Conservation (phyloP, 2,888 invertebrate genomes). For the Steinernema scapterisci region DNA sequence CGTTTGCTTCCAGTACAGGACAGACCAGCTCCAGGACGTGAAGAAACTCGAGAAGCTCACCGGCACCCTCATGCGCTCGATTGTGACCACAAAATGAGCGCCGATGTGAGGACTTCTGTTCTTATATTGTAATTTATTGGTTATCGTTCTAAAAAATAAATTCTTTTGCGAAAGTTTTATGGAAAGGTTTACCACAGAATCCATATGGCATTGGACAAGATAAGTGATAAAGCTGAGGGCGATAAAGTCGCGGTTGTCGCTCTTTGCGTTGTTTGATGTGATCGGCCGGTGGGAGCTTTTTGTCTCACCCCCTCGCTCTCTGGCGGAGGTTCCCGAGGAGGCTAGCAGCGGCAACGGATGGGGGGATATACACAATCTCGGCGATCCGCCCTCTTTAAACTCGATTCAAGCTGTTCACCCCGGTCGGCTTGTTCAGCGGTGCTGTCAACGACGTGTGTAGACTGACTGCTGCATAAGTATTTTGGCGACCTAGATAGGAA, state of each 20-base stretch:
- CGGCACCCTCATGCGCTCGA: conserved; percentile 51
- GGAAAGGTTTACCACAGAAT: background rate
- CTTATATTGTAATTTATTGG: conserved; percentile 20
- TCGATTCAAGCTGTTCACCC: conserved; percentile 32
- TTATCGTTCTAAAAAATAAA: no score
- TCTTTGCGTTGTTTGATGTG: conserved; percentile 12
- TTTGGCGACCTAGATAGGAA: no score
- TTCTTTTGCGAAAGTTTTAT: no score
- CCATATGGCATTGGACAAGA: background rate
- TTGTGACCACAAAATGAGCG: background rate
- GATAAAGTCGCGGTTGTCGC: background rate
- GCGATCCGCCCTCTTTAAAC: conserved; percentile 28
- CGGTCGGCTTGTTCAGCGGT: conserved; percentile 11
- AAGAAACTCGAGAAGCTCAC: conserved; percentile 60
- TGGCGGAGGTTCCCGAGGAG: background rate
- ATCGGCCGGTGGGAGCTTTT: background rate
- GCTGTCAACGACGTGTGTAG: background rate
- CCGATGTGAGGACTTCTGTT: background rate
- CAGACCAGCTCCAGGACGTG: conserved; percentile 60
- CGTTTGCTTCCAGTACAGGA: conserved; percentile 61
- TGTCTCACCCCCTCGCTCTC: conserved; percentile 16
- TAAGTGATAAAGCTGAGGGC: conserved; percentile 11
- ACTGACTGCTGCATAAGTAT: background rate
- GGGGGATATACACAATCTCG: conserved; percentile 20
- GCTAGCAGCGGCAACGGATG: background rate